A percentile compares a stretch with the other conserved stretches of the same genome.
Conservation (phyloP, 2,888 invertebrate genomes). For the Lycocerus yunnanus region DNA sequence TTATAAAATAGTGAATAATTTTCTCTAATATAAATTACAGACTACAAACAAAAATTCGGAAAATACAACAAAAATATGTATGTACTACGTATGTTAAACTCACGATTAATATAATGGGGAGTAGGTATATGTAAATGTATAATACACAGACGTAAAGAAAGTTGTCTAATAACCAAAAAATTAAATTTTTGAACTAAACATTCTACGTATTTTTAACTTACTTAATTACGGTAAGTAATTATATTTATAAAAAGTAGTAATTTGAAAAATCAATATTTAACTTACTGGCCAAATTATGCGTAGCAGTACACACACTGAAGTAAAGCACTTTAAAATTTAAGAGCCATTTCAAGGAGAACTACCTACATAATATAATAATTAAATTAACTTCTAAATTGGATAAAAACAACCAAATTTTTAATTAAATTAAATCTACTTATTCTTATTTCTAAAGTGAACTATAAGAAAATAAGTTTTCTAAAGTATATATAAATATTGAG, state of each 20-base stretch:
- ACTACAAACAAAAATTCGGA: too few species aligned
- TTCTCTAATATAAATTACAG: too few species aligned
- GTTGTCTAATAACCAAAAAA: neutral
- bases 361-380: neutral
- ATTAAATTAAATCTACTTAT: neutral
- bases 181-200: neutral
- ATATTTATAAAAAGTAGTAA: neutral
- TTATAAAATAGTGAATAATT: too few species aligned
- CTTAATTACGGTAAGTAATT: neutral
- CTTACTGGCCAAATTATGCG: neutral
- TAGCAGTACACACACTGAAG: neutral
- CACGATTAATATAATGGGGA: too few species aligned
- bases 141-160: too few species aligned
- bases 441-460: too few species aligned
- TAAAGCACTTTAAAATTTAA: neutral
- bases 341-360: neutral
- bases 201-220: neutral
- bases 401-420: neutral
- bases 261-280: neutral
- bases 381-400: neutral
- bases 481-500: too few species aligned
- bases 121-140: too few species aligned
- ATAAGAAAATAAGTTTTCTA: too few species aligned
- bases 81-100: too few species aligned
- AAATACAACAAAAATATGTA: too few species aligned